Base-by-base conservation (phyloP, 2,888 invertebrate species). In the Panopea generosa region DNA sequence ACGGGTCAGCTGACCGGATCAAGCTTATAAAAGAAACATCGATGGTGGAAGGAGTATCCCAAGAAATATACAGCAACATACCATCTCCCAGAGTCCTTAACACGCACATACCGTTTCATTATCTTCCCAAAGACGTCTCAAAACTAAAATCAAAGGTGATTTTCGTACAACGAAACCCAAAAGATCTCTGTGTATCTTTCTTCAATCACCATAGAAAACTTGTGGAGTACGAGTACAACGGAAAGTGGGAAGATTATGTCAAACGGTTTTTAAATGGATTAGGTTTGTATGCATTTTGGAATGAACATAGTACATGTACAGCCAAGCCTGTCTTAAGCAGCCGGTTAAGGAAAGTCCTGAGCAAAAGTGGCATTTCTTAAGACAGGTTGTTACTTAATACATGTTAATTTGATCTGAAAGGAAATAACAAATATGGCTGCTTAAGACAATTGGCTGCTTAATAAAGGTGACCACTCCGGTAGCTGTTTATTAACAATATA, bases 161-260 rank as follows among this genome's bases (percentile, higher is more conserved):
- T 7, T 85, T 86, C 63, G 70, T 86, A 9, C 67, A 84, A 45
- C 57, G 87, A 43, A 87, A 87, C 61, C 84, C 85, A 0, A 87
- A 87, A 66, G 87, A 87, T 57, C 68, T 85, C 9, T 82, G 83
- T 62, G 87, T 87, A 2, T 86, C 86, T 16, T 84, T 77, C 62
- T 85, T 72, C 43, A 86, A 87, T 33, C 86, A 86, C 47, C 85
- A 84, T 52, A 71, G 50, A 18, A 87, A 85, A 52, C 55, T 86
- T 29, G n/a, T 73, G 24, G 84, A 84, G 45, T 85, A 85, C 56
- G 80, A 82, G 26, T 85, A 66, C 47, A 59, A 67, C 18, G 85
- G 85, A 1, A 72, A 67, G 53, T 85, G 75, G 70, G 82, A 83
- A 18, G 50, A 83, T 27, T 85, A 85, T 45, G 47, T 84, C 2